Percentiles rank a stretch among this genome's conserved stretches.
Conservation (phyloP, 2,888 invertebrate species). For the Drosophila vallismaia region DNA sequence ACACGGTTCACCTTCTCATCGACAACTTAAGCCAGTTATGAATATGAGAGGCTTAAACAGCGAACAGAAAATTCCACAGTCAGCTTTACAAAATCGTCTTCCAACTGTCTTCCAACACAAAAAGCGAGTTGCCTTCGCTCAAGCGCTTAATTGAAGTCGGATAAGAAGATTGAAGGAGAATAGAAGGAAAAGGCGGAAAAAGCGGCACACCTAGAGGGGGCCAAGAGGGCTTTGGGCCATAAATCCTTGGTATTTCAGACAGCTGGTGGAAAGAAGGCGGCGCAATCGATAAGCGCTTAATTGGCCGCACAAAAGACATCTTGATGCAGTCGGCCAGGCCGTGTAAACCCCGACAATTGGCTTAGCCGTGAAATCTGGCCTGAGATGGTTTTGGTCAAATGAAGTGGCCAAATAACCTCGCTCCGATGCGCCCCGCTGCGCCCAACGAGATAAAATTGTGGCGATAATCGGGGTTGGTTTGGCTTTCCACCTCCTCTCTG, state of each 20-base stretch:
- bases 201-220: conserved; percentile 13
- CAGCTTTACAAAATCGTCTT: conserved; percentile 59
- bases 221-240: conserved; percentile 13
- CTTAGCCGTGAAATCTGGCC: conserved; percentile 29
- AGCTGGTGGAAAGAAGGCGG: conserved; percentile 20
- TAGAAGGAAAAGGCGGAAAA: conserved; percentile 2
- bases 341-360: conserved; percentile 18
- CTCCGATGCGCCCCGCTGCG: background rate
- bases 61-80: conserved; percentile 59
- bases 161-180: conserved; percentile 24
- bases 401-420: background rate
- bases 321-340: conserved; percentile 44
- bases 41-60: conserved; percentile 50
- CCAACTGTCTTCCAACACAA: conserved; percentile 22
- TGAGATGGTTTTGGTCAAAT: conserved; percentile 14
- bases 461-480: conserved; percentile 12
- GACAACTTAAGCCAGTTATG: conserved; percentile 60
- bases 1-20: background rate
- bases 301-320: conserved; percentile 56
- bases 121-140: conserved; percentile 41
- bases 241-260: conserved; percentile 28
- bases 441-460: conserved; percentile 1
- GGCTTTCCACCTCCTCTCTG: background rate
- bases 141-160: conserved; percentile 67
- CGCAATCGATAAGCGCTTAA: conserved; percentile 68